Evolutionary conservation across 2,888 invertebrate genomes (phyloP), one percentile per base, ranked within the genome.

Genomic region (Drosophila pegasa): DNA sequence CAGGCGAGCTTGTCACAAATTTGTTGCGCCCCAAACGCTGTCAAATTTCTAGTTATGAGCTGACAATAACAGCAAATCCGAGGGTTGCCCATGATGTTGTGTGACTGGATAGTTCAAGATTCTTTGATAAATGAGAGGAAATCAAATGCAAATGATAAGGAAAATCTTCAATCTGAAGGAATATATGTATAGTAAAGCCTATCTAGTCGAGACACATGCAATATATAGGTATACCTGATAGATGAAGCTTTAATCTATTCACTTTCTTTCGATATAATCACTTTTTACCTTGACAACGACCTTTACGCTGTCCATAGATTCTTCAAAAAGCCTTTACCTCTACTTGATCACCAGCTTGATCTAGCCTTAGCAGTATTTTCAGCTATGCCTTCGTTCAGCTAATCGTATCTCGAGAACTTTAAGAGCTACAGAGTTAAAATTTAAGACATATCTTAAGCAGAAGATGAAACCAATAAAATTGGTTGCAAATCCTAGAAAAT

Each of bases 41-140:
- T 65, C 71, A 52, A 50, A 71, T 81, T 69, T 80, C 73, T 80
- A 73, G 78, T 64, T 43, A 48, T 50, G 18, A 62, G 25, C 31
- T 64, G 37, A 47, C 61, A 47, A 52, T 55, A 55, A 43, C 43
- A 25, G 33, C 43, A 12, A 18, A 27, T 80, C 27, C 52, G 52
- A 38, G 52, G 52, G 52, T 2, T 52, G 52, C 9, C 27, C 0
- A 0, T 2, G 14, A 27, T 0, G 7, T 38, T 52, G 18, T 25
- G 0, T 5, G 45, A 3, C 8, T 20, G 2, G 0, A 16, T 16
- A 5, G 20, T 14, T 3, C 25, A 12, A 22, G 10, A 22, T 40
- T 41, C 10, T 6, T 40, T 14, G 2, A 40, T 40, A 20, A 6
- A 6, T 12, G 12, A 10, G 12, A 7, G 12, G 14, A 20, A 6